Evolutionary conservation across 2,888 invertebrate genomes (phyloP).

Genomic region (Tachina fera): DNA sequence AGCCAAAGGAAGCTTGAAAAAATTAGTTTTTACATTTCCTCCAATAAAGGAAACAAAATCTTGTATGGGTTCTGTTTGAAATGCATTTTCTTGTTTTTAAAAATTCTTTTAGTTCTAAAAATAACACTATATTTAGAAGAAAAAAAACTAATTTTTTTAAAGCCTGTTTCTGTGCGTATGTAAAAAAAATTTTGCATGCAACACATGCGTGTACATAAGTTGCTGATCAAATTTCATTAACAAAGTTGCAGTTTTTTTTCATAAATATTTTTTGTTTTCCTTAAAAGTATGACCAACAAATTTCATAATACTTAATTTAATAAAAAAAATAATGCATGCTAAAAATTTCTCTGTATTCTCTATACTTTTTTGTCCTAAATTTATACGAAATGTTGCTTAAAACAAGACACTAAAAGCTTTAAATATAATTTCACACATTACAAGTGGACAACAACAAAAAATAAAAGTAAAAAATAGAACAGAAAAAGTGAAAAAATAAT

Average conservation of each 20-base stretch:
- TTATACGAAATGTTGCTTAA: constrained; percentile 22
- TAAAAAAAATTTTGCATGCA: constrained; percentile 34
- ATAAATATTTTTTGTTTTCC: neutral
- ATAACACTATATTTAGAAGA: too few relatives aligned
- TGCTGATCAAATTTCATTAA: constrained; percentile 67
- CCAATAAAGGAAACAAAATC: neutral
- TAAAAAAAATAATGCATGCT: constrained; percentile 17
- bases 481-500: neutral
- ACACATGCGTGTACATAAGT: neutral
- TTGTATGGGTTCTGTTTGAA: constrained; percentile 25
- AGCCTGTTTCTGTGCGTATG: neutral
- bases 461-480: neutral
- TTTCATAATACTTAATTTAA: constrained; percentile 40
- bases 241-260: constrained; percentile 42
- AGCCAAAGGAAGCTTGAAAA: constrained; percentile 9
- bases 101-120: neutral
- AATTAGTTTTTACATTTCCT: constrained; percentile 19
- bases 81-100: neutral
- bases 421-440: constrained; percentile 29
- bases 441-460: constrained; percentile 8
- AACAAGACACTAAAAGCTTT: constrained; percentile 39
- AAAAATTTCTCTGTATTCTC: neutral
- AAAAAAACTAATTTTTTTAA: neutral
- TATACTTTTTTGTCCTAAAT: neutral
- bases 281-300: constrained; percentile 40